phyloP scores from a whole-genome alignment of 2,888 invertebrate genomes.

The Creontiades dilutus region DNA sequence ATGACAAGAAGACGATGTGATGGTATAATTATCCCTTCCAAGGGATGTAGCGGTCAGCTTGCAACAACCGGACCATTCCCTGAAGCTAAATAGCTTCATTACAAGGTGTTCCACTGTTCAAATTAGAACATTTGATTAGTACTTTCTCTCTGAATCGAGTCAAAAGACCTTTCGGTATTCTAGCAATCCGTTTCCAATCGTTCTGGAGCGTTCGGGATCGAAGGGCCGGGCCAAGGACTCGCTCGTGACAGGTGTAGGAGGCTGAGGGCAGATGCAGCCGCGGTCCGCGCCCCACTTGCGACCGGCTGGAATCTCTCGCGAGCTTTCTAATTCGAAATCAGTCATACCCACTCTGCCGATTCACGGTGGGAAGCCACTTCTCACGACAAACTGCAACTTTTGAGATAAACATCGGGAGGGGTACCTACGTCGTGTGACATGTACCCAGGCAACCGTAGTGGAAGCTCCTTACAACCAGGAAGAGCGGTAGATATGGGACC shows the following conservation, averaged over 20 bases:
- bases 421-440: neutral
- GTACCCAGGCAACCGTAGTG: neutral
- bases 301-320: neutral
- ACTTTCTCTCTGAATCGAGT: no score
- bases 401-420: neutral
- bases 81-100: no score
- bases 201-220: neutral
- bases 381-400: neutral
- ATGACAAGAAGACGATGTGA: no score
- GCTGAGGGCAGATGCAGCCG: constrained; percentile 35
- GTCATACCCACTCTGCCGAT: neutral
- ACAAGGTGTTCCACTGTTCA: no score
- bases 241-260: constrained; percentile 45
- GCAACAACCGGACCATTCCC: no score
- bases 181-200: neutral
- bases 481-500: no score
- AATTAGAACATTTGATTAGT: no score
- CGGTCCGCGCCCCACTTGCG: neutral
- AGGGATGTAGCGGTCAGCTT: no score
- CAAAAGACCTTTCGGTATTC: no score
- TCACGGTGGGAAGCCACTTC: neutral
- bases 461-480: neutral
- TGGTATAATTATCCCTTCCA: no score
- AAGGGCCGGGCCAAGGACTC: constrained; percentile 19
- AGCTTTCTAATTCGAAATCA: constrained; percentile 59